Conservation (phyloP, 2,888 invertebrate genomes). For the Ormyrus thymus region DNA sequence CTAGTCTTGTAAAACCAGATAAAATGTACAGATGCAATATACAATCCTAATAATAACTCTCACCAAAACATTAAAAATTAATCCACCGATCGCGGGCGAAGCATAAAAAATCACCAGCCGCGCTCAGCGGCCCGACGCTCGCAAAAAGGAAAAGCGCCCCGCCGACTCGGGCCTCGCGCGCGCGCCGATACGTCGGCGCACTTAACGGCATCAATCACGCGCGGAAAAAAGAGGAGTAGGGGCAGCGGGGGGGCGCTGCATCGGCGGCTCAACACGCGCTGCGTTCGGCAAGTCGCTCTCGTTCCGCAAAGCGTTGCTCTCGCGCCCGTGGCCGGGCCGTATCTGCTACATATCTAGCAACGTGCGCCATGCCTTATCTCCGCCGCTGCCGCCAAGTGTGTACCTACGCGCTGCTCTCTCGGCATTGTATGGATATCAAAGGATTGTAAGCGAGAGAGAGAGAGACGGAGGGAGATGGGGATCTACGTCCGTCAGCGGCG, state of each 20-base stretch:
- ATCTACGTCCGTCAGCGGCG: conserved; percentile 57
- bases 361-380: conserved; percentile 72
- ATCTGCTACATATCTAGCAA: conserved; percentile 73
- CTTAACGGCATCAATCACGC: conserved; percentile 52
- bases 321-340: conserved; percentile 56
- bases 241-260: background rate
- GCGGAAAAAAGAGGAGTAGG: conserved; percentile 34
- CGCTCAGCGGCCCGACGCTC: too few relatives aligned
- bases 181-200: conserved; percentile 27
- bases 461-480: background rate
- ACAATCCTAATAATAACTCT: too few relatives aligned
- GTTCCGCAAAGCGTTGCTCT: conserved; percentile 6
- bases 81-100: too few relatives aligned
- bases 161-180: too few relatives aligned
- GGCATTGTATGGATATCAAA: conserved; percentile 69
- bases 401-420: conserved; percentile 42
- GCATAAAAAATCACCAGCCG: too few relatives aligned
- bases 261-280: background rate
- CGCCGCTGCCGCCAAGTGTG: conserved; percentile 25
- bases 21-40: too few relatives aligned
- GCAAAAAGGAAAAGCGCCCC: too few relatives aligned
- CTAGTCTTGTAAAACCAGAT: too few relatives aligned
- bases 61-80: too few relatives aligned
- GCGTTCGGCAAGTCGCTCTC: conserved; percentile 37
- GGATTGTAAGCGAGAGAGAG: conserved; percentile 56